Percentiles rank a stretch among this genome's conserved stretches.
These are phyloP conservation scores for Ochlodes sylvanus DNA, from an alignment of 2,888 invertebrate genomes.

Conservation along the genomic window DNA sequence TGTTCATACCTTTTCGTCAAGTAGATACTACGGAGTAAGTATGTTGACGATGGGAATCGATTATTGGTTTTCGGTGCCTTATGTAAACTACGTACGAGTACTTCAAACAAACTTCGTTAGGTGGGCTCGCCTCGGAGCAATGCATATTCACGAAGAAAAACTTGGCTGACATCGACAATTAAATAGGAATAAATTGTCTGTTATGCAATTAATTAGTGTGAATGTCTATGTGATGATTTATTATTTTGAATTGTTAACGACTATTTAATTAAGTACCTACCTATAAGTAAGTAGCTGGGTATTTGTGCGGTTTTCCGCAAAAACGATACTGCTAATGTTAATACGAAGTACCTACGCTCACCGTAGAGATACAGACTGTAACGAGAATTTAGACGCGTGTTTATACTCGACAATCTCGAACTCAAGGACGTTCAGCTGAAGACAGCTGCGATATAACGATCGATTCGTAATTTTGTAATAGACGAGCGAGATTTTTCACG, in stretches of 20 bases:
- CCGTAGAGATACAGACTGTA: not conserved
- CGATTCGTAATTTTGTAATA: not conserved
- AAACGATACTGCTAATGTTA: too few relatives aligned
- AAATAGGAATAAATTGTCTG: conserved; percentile 2
- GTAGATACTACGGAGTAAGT: too few relatives aligned
- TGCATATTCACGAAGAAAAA: conserved; percentile 19
- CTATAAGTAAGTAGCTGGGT: too few relatives aligned
- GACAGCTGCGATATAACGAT: not conserved
- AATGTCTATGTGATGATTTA: too few relatives aligned
- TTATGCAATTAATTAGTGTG: not conserved
- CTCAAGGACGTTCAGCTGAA: conserved; percentile 8
- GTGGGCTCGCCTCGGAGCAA: not conserved
- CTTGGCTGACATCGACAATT: conserved; percentile 20
- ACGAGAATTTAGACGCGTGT: not conserved
- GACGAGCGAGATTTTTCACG: not conserved
- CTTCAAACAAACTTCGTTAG: conserved; percentile 16
- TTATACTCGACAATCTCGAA: not conserved
- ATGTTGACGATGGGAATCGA: not conserved
- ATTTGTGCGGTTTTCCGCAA: too few relatives aligned
- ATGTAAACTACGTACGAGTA: not conserved
- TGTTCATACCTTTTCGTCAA: too few relatives aligned
- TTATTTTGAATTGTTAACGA: too few relatives aligned
- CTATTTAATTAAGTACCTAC: too few relatives aligned
- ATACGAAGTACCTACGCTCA: not conserved
- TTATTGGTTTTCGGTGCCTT: not conserved